Percentiles rank a stretch among this genome's conserved stretches.
These are phyloP conservation scores for Chironomus tentans DNA, from an alignment of 2,888 invertebrate genomes.

Conservation along the genomic window DNA sequence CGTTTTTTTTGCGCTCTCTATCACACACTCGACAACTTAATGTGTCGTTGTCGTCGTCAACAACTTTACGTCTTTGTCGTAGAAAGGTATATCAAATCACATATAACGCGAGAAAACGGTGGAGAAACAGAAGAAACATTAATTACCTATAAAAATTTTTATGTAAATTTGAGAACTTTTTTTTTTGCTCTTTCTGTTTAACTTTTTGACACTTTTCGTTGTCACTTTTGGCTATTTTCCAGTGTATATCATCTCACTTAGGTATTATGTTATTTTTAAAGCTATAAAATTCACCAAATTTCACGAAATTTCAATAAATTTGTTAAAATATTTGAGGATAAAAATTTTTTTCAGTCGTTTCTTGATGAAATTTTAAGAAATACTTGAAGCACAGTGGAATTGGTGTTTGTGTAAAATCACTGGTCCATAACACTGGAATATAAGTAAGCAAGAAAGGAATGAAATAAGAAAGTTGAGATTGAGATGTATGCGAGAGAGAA, in stretches of 20 bases:
- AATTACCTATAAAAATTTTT: slow-evolving; percentile 27
- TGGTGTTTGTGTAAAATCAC: slow-evolving; percentile 27
- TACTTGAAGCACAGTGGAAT: slow-evolving; percentile 22
- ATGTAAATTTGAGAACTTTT: slow-evolving; percentile 24
- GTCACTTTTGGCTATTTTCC: slow-evolving; percentile 2
- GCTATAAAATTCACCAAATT: neutral
- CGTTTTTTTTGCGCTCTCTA: neutral
- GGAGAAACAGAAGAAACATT: slow-evolving; percentile 19
- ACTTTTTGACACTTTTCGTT: neutral
- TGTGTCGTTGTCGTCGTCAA: slow-evolving; percentile 11
- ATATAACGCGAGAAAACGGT: slow-evolving; percentile 12
- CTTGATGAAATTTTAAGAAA: slow-evolving; percentile 26
- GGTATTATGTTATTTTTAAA: neutral
- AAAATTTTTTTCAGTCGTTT: slow-evolving; percentile 21
- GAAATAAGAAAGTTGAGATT: slow-evolving; percentile 9
- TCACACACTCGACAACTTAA: slow-evolving; percentile 3
- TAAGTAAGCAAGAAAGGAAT: slow-evolving; percentile 16
- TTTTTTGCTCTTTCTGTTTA: neutral
- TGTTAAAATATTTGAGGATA: slow-evolving; percentile 20
- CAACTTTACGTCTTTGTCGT: neutral
- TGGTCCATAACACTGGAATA: slow-evolving; percentile 27
- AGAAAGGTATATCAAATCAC: slow-evolving; percentile 26
- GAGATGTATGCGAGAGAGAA: neutral
- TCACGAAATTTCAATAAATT: slow-evolving; percentile 5
- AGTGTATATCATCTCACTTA: too few relatives aligned